Conservation (phyloP, 2,888 invertebrate genomes). For the Phengaris alcon region DNA sequence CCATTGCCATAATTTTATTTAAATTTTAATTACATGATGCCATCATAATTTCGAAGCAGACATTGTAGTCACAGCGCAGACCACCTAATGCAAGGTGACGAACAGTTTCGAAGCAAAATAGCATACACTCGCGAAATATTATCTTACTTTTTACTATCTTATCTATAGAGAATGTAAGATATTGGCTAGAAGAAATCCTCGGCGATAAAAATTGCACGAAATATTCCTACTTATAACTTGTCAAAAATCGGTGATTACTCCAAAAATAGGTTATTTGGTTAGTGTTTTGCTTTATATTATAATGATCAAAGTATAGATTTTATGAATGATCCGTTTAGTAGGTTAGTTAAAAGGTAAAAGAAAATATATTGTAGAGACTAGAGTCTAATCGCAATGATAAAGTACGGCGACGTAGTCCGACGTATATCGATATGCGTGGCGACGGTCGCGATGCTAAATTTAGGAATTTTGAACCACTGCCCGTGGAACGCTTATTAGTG, state of each 20-base stretch:
- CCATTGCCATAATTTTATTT: slow-evolving; percentile 21
- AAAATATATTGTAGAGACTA: neutral
- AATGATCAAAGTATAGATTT: neutral
- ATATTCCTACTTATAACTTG: neutral
- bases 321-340: neutral
- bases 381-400: slow-evolving; percentile 23
- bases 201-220: neutral
- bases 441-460: slow-evolving; percentile 59
- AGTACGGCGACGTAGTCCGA: slow-evolving; percentile 24
- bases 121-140: neutral
- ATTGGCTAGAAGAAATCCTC: neutral
- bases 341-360: neutral
- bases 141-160: neutral
- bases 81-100: neutral
- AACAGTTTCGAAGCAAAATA: neutral
- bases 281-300: neutral
- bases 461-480: slow-evolving; percentile 54
- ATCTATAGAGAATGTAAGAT: neutral
- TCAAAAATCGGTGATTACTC: neutral
- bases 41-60: slow-evolving; percentile 3
- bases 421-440: slow-evolving; percentile 29
- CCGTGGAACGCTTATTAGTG: slow-evolving; percentile 48
- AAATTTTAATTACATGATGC: slow-evolving; percentile 24
- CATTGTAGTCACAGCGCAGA: neutral
- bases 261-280: neutral